Base-by-base conservation (phyloP, 2,888 invertebrate species). In the Andrena bucephala region DNA sequence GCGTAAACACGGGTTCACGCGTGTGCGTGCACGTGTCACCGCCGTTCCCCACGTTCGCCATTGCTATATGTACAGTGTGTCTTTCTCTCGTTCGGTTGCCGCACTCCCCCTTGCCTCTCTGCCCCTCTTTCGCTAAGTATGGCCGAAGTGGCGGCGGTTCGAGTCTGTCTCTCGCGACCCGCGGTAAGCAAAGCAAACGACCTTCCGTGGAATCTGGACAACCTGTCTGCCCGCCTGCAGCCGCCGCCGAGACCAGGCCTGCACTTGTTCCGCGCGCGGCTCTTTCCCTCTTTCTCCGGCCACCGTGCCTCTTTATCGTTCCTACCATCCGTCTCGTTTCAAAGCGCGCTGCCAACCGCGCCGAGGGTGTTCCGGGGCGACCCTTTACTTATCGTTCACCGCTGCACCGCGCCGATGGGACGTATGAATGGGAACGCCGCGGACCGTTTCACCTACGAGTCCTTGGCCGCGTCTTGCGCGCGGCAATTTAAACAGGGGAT, bases 201-300 rank as follows among this genome's bases (percentile, higher is more conserved):
- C 94, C 94, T 94, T 94, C 94, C 93, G 89, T 93, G 94, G 94
- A 94, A 94, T 94, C 94, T 93, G 94, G 93, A 93, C 93, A 94
- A 94, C 94, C 94, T 94, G 94, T 93, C 94, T 94, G 92, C 92
- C 90, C 90, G 92, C 88, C 90, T 90, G 91, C 90, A 88, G 85
- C 86, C 89, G 85, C 85, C 87, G 86, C 89, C 87, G 89, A 88
- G 90, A 89, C 89, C 89, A 90, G 90, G 87, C 86, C 85, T 89
- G 92, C 92, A 92, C 92, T 92, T 92, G 92, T 91, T 92, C 90
- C 85, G 84, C 74, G 63, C 76, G 68, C 78, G 76, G 81, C 59
- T 76, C 87, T 57, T 73, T 74, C 66, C 75, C 71, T 83, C 48
- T 50, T 36, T 62, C 77, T 66, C 67, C 68, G 10, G 62, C 42